These are phyloP conservation scores for Coelopa pilipes DNA, from an alignment of 2,888 invertebrate genomes.

Conservation along the genomic window DNA sequence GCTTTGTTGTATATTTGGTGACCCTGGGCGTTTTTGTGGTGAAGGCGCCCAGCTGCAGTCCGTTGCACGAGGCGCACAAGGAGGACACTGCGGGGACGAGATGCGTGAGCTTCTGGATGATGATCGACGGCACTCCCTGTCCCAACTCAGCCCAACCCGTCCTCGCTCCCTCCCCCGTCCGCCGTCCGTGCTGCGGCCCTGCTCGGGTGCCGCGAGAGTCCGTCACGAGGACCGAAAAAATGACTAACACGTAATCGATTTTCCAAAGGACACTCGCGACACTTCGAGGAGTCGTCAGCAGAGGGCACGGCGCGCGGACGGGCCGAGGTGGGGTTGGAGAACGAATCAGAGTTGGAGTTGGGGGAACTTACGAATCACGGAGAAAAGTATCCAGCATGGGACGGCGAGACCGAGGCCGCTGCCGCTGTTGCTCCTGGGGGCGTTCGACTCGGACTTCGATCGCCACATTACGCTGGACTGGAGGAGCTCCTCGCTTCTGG, in stretches of 20 bases:
- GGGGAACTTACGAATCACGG: constrained; percentile 45
- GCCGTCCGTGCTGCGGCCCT: too few relatives aligned
- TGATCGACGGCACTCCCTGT: not conserved
- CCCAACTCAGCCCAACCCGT: too few relatives aligned
- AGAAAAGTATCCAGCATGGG: constrained; percentile 44
- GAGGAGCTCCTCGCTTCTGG: too few relatives aligned
- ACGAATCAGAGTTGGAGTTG: not conserved
- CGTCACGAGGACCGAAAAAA: not conserved
- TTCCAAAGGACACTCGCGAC: constrained; percentile 8
- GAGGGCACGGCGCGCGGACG: not conserved
- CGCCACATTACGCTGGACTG: too few relatives aligned
- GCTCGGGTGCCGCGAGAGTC: not conserved
- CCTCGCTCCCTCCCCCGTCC: too few relatives aligned
- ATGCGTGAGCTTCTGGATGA: not conserved
- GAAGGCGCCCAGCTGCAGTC: constrained; percentile 71
- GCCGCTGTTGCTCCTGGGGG: constrained; percentile 7
- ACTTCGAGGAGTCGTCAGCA: not conserved
- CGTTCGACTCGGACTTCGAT: too few relatives aligned
- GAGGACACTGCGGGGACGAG: constrained; percentile 48
- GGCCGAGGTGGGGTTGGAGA: not conserved
- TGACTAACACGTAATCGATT: constrained; percentile 32
- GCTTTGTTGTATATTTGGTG: constrained; percentile 74
- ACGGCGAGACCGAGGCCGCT: constrained; percentile 30
- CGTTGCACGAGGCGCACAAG: constrained; percentile 49
- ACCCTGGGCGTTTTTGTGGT: constrained; percentile 74